phyloP scores from a whole-genome alignment of 2,113 vertebrate genomes.

The Daphoenositta chrysoptera region DNA sequence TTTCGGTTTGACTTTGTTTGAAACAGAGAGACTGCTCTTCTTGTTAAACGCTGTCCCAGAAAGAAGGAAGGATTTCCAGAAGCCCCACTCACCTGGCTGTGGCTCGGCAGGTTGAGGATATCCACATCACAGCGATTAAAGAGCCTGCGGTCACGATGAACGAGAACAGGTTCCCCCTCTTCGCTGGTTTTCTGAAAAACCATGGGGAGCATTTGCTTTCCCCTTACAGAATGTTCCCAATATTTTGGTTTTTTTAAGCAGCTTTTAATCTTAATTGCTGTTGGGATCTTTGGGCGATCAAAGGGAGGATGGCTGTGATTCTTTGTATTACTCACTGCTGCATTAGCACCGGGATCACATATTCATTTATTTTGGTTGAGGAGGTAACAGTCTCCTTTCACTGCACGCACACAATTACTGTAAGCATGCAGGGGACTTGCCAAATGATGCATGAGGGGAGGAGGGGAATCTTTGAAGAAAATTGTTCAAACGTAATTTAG shows the following conservation, averaged over 20 bases:
- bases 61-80: neutral
- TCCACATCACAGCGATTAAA: neutral
- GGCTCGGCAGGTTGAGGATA: neutral
- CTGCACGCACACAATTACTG: constrained; percentile 46
- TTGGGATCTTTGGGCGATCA: constrained; percentile 16
- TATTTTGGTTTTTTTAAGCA: neutral
- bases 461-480: constrained; percentile 59
- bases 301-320: constrained; percentile 21
- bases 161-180: neutral
- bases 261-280: constrained; percentile 23
- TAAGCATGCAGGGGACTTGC: constrained; percentile 46
- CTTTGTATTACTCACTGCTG: constrained; percentile 42
- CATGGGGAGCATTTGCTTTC: neutral
- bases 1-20: constrained; percentile 60
- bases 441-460: constrained; percentile 18
- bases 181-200: neutral
- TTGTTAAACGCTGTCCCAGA: constrained; percentile 30
- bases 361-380: constrained; percentile 29
- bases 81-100: neutral
- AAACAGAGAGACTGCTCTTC: constrained; percentile 4
- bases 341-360: neutral
- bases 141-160: neutral
- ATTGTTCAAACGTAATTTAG: constrained; percentile 50
- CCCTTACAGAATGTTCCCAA: neutral
- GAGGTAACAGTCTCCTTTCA: constrained; percentile 50